These are phyloP conservation scores for Anguilla megastoma DNA, from an alignment of 2,797 vertebrate species.

Conservation along the genomic window DNA sequence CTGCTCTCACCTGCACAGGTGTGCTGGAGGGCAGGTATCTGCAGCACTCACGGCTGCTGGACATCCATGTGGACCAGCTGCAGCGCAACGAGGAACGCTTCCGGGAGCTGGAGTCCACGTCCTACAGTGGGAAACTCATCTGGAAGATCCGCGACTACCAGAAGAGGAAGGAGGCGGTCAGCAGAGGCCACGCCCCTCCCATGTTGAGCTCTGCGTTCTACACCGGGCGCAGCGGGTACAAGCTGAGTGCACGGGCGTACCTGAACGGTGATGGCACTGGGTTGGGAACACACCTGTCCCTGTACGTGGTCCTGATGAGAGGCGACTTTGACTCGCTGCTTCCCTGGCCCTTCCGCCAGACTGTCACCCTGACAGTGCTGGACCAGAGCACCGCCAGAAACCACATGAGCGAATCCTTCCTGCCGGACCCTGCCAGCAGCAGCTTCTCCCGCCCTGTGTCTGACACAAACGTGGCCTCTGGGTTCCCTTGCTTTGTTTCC, in stretches of 20 bases:
- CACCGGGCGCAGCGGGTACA: conserved; percentile 85
- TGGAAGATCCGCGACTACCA: conserved; percentile 87
- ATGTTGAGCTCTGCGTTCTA: conserved; percentile 85
- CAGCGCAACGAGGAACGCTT: conserved; percentile 80
- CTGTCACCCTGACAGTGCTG: conserved; percentile 82
- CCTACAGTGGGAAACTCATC: conserved; percentile 85
- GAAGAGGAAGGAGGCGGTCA: conserved; percentile 73
- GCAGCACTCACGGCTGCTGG: conserved; percentile 79
- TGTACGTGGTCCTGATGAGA: conserved; percentile 87
- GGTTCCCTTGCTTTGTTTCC: conserved; percentile 80
- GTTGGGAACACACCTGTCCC: conserved; percentile 80
- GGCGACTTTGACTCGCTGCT: conserved; percentile 87
- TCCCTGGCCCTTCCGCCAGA: conserved; percentile 87
- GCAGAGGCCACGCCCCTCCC: conserved; percentile 68
- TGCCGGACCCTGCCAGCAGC: conserved; percentile 77
- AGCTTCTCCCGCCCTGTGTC: conserved; percentile 79
- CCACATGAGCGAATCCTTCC: conserved; percentile 78
- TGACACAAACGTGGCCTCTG: conserved; percentile 82
- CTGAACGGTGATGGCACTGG: conserved; percentile 84
- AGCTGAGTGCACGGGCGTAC: conserved; percentile 79
- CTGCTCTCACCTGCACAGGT: conserved; percentile 53
- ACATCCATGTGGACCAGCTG: conserved; percentile 79
- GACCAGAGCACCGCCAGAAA: conserved; percentile 84
- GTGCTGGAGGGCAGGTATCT: conserved; percentile 77
- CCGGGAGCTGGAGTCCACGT: conserved; percentile 79